Conservation (phyloP, 2,888 invertebrate genomes). For the Hypomecis punctinalis region DNA sequence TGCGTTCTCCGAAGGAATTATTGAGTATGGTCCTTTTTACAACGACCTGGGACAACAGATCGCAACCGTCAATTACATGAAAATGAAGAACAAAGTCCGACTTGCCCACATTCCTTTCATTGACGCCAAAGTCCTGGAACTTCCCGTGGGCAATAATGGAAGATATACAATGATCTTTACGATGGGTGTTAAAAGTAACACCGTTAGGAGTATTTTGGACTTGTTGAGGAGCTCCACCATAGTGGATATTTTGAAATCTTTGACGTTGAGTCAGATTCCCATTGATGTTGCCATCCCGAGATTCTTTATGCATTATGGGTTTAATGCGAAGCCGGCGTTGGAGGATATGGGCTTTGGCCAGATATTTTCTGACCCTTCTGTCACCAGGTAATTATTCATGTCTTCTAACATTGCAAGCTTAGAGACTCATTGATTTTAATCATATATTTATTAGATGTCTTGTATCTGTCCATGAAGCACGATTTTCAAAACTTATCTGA, state of each 20-base stretch:
- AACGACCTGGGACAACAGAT: conserved; percentile 45
- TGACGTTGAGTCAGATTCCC: conserved; percentile 49
- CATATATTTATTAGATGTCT: neutral
- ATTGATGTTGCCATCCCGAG: conserved; percentile 53
- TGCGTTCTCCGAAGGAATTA: conserved; percentile 45
- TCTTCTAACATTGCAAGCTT: too few species aligned
- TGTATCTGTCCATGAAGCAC: too few species aligned
- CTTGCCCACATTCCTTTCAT: conserved; percentile 46
- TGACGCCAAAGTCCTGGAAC: conserved; percentile 50
- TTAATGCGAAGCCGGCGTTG: conserved; percentile 44
- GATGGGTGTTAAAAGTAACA: conserved; percentile 35
- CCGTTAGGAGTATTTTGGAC: conserved; percentile 34
- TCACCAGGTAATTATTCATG: conserved; percentile 5
- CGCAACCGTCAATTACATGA: conserved; percentile 52
- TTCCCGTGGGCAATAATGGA: conserved; percentile 52
- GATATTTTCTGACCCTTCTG: conserved; percentile 47
- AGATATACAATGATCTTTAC: conserved; percentile 51
- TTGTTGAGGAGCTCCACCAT: conserved; percentile 17
- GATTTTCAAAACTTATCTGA: too few species aligned
- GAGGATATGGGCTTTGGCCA: conserved; percentile 45
- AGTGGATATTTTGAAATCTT: conserved; percentile 43
- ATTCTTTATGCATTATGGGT: conserved; percentile 47
- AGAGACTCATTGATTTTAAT: too few species aligned
- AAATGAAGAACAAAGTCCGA: conserved; percentile 43
- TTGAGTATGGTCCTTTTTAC: conserved; percentile 49